Percentiles rank a stretch among this genome's conserved stretches.
These are phyloP conservation scores for Noctua pronuba DNA, from an alignment of 2,888 invertebrate species.

Conservation along the genomic window DNA sequence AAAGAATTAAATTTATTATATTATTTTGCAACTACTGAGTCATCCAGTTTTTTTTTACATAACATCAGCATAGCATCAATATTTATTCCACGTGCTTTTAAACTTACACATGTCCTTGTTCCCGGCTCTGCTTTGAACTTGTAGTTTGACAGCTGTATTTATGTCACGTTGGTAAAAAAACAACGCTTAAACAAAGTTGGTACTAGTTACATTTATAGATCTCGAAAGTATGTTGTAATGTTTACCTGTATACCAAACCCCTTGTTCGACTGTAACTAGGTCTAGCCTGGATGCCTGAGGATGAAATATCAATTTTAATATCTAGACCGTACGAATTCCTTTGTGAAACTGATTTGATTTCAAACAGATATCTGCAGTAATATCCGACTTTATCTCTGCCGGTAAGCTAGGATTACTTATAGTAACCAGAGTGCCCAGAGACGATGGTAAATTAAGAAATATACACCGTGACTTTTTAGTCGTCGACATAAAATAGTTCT, in stretches of 20 bases:
- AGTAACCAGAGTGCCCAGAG: too few relatives aligned
- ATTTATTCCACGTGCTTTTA: too few relatives aligned
- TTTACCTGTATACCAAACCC: neutral
- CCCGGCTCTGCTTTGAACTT: too few relatives aligned
- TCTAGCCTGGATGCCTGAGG: neutral
- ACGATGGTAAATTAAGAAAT: too few relatives aligned
- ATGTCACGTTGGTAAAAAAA: neutral
- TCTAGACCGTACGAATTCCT: neutral
- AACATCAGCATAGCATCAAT: neutral
- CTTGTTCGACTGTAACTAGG: neutral
- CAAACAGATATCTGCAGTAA: conserved; percentile 6
- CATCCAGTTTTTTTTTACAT: neutral
- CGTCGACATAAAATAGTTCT: too few relatives aligned
- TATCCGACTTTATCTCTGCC: neutral
- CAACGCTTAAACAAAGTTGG: too few relatives aligned
- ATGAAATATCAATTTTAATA: conserved; percentile 23
- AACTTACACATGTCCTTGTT: too few relatives aligned
- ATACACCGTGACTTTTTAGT: too few relatives aligned
- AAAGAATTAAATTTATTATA: too few relatives aligned
- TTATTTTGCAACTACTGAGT: too few relatives aligned
- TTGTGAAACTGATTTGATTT: conserved; percentile 10
- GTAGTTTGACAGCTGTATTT: too few relatives aligned
- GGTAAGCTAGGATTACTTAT: neutral
- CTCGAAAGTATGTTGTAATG: too few relatives aligned
- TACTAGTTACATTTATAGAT: neutral